Percentiles rank a stretch among this genome's conserved stretches.
These are phyloP conservation scores for Cebus imitator DNA, from an alignment of 2,113 vertebrate genomes.

Conservation along the genomic window DNA sequence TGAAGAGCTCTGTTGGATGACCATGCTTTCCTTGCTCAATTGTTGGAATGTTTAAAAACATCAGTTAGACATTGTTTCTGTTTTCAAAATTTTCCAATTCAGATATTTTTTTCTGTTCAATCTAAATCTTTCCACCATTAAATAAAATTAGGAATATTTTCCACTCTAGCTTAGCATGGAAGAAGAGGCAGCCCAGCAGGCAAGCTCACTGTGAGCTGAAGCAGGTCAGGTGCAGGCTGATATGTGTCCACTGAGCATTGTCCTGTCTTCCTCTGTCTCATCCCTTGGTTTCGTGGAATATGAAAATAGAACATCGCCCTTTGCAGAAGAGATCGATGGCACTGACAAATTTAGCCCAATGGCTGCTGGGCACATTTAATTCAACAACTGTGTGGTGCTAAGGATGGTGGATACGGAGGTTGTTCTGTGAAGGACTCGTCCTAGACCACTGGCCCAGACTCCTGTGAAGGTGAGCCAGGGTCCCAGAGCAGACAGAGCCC, in stretches of 20 bases:
- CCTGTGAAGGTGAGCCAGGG: background rate
- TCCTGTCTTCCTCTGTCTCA: background rate
- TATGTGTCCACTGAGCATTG: background rate
- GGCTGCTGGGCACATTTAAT: background rate
- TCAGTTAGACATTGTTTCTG: background rate
- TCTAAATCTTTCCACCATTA: background rate
- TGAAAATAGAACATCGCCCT: background rate
- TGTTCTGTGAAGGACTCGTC: background rate
- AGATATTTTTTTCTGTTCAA: background rate
- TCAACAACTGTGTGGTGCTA: rapidly evolving
- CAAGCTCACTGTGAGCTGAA: background rate
- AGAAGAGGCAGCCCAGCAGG: background rate
- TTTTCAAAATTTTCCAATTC: background rate
- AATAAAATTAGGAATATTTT: background rate
- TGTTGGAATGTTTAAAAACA: background rate
- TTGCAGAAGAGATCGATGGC: background rate
- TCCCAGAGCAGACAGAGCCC: background rate
- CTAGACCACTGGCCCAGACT: background rate
- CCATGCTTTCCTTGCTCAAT: rapidly evolving
- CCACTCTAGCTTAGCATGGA: background rate
- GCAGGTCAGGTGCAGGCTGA: rapidly evolving
- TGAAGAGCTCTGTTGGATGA: background rate
- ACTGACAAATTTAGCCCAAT: rapidly evolving
- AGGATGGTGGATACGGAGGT: background rate
- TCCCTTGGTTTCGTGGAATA: background rate